Evolutionary conservation across 1,140 invertebrate genomes (phyloP).

Genomic region (Battus philenor): DNA sequence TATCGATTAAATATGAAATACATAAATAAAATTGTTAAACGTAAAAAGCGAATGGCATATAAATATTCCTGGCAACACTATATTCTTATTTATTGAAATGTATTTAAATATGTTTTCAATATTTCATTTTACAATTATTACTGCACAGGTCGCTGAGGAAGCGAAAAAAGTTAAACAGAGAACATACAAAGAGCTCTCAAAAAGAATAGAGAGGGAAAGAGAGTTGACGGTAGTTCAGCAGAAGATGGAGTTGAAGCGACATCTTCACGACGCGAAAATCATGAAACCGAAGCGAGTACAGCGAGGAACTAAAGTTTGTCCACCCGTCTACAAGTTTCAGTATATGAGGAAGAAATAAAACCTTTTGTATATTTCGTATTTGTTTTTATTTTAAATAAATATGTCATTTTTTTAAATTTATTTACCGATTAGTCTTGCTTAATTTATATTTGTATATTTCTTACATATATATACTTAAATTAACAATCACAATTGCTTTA

Average conservation of each 20-base stretch:
- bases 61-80: no score
- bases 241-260: slow-evolving; percentile 88
- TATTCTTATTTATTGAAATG: no score
- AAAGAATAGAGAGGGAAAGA: slow-evolving; percentile 88
- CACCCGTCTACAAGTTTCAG: slow-evolving; percentile 91
- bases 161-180: slow-evolving; percentile 79
- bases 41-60: no score
- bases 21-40: no score
- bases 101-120: no score
- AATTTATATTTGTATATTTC: background rate
- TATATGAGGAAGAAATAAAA: slow-evolving; percentile 88
- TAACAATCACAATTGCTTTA: slow-evolving; percentile 2
- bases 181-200: slow-evolving; percentile 87
- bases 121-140: no score
- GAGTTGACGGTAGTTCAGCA: slow-evolving; percentile 88
- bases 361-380: slow-evolving; percentile 13
- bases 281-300: slow-evolving; percentile 81
- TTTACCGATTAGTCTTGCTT: background rate
- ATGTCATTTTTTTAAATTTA: slow-evolving; percentile 4
- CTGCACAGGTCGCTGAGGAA: slow-evolving; percentile 58
- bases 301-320: slow-evolving; percentile 80
- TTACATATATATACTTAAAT: background rate
- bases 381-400: slow-evolving; percentile 32
- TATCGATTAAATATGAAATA: no score
- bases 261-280: slow-evolving; percentile 81